phyloP scores from a whole-genome alignment of 2,113 vertebrate genomes.

The Lampris megalopsis region DNA sequence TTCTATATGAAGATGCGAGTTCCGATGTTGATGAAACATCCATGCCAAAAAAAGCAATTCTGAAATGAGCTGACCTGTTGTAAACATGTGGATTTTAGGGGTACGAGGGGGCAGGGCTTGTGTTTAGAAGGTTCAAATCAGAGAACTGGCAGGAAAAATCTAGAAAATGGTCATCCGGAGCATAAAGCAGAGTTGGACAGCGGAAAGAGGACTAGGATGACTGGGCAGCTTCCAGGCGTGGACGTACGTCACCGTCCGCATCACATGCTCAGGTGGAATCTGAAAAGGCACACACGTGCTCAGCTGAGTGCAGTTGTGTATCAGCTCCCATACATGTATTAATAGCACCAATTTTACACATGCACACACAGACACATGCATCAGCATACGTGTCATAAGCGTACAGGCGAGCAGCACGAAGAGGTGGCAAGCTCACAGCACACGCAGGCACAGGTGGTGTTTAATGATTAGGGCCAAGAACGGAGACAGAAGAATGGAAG shows the following conservation, averaged over 20 bases:
- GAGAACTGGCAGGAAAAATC: too few relatives aligned
- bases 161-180: too few relatives aligned
- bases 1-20: too few relatives aligned
- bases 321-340: neutral
- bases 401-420: too few relatives aligned
- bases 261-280: slow-evolving; percentile 17
- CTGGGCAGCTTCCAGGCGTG: slow-evolving; percentile 1
- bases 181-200: neutral
- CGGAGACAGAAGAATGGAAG: slow-evolving; percentile 9
- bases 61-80: too few relatives aligned
- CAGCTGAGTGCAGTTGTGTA: neutral
- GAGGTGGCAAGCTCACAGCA: neutral
- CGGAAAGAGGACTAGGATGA: slow-evolving; percentile 15
- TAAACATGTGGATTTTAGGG: too few relatives aligned
- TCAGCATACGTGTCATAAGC: neutral
- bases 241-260: slow-evolving; percentile 22
- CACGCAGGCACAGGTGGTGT: neutral
- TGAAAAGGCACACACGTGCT: slow-evolving; percentile 17
- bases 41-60: too few relatives aligned
- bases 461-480: neutral
- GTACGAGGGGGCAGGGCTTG: too few relatives aligned
- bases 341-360: neutral
- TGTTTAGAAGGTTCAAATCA: too few relatives aligned
- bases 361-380: neutral
- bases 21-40: too few relatives aligned